These are phyloP conservation scores for Ariopsis seemanni DNA, from an alignment of 2,113 vertebrate genomes.

Conservation along the genomic window DNA sequence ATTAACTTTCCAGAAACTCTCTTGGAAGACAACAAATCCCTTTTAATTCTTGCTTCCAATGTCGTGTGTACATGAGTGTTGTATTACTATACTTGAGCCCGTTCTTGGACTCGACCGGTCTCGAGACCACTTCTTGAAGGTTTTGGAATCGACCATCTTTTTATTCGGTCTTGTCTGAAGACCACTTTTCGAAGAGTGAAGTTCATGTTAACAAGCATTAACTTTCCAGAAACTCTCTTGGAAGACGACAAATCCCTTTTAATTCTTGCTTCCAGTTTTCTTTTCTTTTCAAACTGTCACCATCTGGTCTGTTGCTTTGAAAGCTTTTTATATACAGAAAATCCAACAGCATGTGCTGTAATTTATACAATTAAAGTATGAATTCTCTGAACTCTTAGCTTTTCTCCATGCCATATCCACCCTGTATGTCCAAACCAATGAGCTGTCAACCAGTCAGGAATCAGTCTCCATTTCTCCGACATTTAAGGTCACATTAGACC, in stretches of 20 bases:
- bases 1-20: slow-evolving; percentile 48
- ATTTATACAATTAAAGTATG: slow-evolving; percentile 47
- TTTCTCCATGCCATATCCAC: background rate
- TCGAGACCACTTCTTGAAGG: background rate
- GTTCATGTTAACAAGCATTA: too few species aligned
- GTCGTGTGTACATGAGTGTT: too few species aligned
- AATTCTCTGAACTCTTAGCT: slow-evolving; percentile 33
- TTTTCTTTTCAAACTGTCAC: background rate
- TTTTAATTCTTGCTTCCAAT: background rate
- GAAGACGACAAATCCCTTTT: slow-evolving; percentile 27
- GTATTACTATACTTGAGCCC: too few species aligned
- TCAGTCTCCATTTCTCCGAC: background rate
- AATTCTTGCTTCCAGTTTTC: background rate
- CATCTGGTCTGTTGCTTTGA: slow-evolving; percentile 31
- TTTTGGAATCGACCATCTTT: too few species aligned
- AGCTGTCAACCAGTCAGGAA: background rate
- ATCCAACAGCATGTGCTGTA: slow-evolving; percentile 37
- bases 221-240: slow-evolving; percentile 52
- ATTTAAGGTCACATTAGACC: background rate
- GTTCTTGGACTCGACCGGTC: too few species aligned
- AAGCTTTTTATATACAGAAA: slow-evolving; percentile 1
- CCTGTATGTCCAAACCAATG: background rate
- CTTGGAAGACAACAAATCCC: slow-evolving; percentile 37
- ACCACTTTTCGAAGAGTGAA: too few species aligned
- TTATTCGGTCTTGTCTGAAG: too few species aligned